Evolutionary conservation across 2,888 invertebrate genomes (phyloP).

Genomic region (Xanthorhoe spadicearia): DNA sequence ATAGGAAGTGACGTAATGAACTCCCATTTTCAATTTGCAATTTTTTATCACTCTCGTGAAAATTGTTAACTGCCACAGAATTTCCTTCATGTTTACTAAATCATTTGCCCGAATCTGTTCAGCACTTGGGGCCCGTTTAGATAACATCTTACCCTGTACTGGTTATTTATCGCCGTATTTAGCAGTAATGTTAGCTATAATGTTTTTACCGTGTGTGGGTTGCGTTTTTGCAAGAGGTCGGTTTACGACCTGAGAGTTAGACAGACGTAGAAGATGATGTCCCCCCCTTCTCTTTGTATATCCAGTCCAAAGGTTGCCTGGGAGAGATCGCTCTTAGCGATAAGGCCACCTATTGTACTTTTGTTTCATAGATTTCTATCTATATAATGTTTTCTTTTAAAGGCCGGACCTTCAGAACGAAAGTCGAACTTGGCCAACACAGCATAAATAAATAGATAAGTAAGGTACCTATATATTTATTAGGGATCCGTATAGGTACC

Average conservation of each 20-base stretch:
- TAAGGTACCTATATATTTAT: too few relatives aligned
- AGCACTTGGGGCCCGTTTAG: conserved; percentile 51
- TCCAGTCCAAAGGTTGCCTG: too few relatives aligned
- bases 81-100: conserved; percentile 39
- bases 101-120: conserved; percentile 46
- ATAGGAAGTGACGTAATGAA: not conserved
- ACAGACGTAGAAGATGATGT: too few relatives aligned
- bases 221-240: conserved; percentile 11
- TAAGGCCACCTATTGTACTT: too few relatives aligned
- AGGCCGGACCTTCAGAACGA: too few relatives aligned
- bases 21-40: not conserved
- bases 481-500: too few relatives aligned
- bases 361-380: too few relatives aligned
- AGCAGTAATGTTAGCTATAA: conserved; percentile 56
- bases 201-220: conserved; percentile 24
- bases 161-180: conserved; percentile 59
- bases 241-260: not conserved
- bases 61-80: conserved; percentile 26
- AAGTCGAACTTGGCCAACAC: too few relatives aligned
- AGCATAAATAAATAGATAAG: too few relatives aligned
- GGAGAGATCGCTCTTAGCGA: too few relatives aligned
- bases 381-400: too few relatives aligned
- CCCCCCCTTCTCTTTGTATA: too few relatives aligned
- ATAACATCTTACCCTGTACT: conserved; percentile 51
- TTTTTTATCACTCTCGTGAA: conserved; percentile 17